phyloP scores from a whole-genome alignment of 2,113 vertebrate species.

The Lasiurus cinereus region DNA sequence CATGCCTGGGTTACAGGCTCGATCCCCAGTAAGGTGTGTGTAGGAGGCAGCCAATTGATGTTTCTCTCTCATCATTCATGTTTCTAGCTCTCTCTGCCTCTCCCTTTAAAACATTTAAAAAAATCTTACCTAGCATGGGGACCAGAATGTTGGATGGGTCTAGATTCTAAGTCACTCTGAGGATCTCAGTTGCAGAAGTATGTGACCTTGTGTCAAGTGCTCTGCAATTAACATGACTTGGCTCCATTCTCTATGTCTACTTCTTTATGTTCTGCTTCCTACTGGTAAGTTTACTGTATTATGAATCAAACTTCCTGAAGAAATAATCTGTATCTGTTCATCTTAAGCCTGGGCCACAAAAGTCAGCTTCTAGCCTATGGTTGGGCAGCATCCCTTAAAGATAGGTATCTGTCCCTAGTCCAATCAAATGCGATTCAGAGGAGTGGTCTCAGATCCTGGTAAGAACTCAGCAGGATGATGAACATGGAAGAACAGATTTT shows the following conservation, averaged over 20 bases:
- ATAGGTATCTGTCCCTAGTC: not conserved
- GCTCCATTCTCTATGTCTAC: not conserved
- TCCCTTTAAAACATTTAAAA: not conserved
- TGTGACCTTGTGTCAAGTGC: not conserved
- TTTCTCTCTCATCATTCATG: too few species aligned
- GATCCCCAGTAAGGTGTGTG: too few species aligned
- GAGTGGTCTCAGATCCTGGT: not conserved
- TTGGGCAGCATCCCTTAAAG: not conserved
- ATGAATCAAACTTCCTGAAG: not conserved
- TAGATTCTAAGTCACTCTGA: slow-evolving; percentile 7
- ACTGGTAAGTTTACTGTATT: not conserved
- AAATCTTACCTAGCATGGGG: not conserved
- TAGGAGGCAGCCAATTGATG: too few species aligned
- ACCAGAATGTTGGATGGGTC: not conserved
- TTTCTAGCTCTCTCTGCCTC: too few species aligned
- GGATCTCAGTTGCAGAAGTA: not conserved
- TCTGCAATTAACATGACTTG: slow-evolving; percentile 17
- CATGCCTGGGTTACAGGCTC: too few species aligned
- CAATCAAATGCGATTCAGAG: not conserved
- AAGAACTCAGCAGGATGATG: slow-evolving; percentile 10
- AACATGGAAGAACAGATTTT: not conserved
- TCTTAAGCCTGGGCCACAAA: not conserved
- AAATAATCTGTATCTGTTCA: not conserved
- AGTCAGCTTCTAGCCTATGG: not conserved
- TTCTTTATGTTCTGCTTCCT: not conserved